Evolutionary conservation across 2,113 vertebrate genomes (phyloP), one percentile per base, ranked within the genome.

Genomic region (Sylvia atricapilla): DNA sequence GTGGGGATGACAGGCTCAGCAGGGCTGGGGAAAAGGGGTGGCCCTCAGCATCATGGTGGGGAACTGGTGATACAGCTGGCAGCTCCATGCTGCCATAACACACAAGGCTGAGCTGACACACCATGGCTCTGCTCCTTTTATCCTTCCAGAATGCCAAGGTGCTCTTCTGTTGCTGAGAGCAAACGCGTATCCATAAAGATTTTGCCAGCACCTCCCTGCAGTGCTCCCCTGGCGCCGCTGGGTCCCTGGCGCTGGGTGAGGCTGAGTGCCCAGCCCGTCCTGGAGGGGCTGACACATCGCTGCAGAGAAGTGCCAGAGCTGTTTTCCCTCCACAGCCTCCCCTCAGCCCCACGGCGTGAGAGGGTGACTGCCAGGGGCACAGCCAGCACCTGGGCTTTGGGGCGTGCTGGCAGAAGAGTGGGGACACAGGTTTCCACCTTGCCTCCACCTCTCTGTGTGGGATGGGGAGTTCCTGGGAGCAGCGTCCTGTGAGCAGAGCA

Each of bases 141-240:
- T 79, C 47, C 85, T 58, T 74, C 78, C 84, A 53, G 96, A 87
- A 90, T 7, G 8, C 70, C 52, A 31, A 49, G 77, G 91, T 52
- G 52, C 92, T 87, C 92, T 78, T 95, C 88, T 92, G 76, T 52
- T 33, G 76, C 41, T 78, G 93, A 93, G 28, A 73, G 44, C 33
- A 73, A 79, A 44, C 9, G 2, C 0, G 3, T 0, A 22, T 2
- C 69, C 22, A 85, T 77, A 70, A 28, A 46, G 78, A 37, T 13
- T 25, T 77, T 83, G 79, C 92, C 87, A 67, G 83, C 80, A 69
- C 22, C 82, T 96, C 82, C 82, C 82, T 92, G 59, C 27, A 5
- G 78, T 4, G 84, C 39, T 67, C 13, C 9, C 15, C 21, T 6
- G 3, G 49, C 9, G 30, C 30, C 1, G 10, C 25, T 9, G 76